These are phyloP conservation scores for Hucho hucho DNA, from an alignment of 2,113 vertebrate species.

Conservation along the genomic window DNA sequence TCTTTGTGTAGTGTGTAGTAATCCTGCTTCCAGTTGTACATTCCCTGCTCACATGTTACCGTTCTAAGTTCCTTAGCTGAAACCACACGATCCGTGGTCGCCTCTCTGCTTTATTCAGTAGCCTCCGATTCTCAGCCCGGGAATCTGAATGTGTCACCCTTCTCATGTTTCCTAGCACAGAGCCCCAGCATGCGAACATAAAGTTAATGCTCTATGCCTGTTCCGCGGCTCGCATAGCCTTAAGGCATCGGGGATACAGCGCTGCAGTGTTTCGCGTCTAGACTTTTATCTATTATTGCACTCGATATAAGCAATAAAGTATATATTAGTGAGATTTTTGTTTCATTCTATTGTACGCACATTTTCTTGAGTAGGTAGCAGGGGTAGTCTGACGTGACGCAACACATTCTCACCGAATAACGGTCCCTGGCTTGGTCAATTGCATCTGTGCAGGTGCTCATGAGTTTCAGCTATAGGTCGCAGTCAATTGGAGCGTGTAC, in stretches of 20 bases:
- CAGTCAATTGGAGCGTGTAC: too few species aligned
- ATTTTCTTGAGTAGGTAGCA: background rate
- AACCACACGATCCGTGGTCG: slow-evolving; percentile 75
- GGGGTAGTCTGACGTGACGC: background rate
- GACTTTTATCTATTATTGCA: slow-evolving; percentile 9
- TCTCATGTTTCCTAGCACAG: slow-evolving; percentile 86
- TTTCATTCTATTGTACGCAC: too few species aligned
- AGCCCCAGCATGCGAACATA: slow-evolving; percentile 84
- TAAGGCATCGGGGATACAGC: slow-evolving; percentile 40
- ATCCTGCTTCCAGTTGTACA: slow-evolving; percentile 75
- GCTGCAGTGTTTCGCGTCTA: slow-evolving; percentile 35
- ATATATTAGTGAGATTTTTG: background rate
- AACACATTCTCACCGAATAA: background rate
- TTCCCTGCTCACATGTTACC: slow-evolving; percentile 79
- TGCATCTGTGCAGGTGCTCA: background rate
- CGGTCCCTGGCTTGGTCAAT: background rate
- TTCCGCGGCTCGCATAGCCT: slow-evolving; percentile 73
- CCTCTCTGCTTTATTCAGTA: slow-evolving; percentile 80
- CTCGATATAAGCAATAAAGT: background rate
- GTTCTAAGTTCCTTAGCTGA: slow-evolving; percentile 71
- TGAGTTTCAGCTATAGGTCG: background rate
- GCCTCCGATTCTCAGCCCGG: slow-evolving; percentile 70
- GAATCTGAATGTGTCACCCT: slow-evolving; percentile 79
- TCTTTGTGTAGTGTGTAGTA: slow-evolving; percentile 58
- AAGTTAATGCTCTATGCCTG: slow-evolving; percentile 75